Evolutionary conservation across 2,888 invertebrate species (phyloP).

Genomic region (Ichneumoninae sp.): DNA sequence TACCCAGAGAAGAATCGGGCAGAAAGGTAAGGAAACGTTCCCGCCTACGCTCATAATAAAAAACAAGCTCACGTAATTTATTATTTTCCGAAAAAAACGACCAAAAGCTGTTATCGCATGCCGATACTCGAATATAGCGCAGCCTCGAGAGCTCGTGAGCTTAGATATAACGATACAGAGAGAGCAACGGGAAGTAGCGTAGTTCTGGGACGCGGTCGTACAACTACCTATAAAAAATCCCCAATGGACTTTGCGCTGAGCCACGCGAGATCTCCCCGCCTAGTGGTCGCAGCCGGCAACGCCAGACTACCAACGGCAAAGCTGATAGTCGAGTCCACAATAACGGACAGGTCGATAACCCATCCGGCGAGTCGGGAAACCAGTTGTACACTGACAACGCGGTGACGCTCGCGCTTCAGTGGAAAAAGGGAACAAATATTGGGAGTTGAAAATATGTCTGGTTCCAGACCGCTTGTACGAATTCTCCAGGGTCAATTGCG

Average conservation of each 20-base stretch:
- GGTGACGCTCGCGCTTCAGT: not conserved
- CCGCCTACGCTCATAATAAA: too few species aligned
- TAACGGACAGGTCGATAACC: not conserved
- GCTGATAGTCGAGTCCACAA: not conserved
- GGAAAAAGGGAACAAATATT: not conserved
- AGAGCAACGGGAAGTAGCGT: too few species aligned
- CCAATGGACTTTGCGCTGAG: not conserved
- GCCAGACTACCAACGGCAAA: not conserved
- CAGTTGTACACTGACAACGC: not conserved
- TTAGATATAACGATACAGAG: too few species aligned
- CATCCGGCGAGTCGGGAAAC: not conserved
- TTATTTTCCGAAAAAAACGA: too few species aligned
- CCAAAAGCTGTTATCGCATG: too few species aligned
- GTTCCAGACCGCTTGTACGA: slow-evolving; percentile 54
- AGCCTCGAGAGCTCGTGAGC: too few species aligned
- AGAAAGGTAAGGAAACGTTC: too few species aligned
- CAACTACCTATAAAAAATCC: too few species aligned
- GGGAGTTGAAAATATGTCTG: slow-evolving; percentile 9
- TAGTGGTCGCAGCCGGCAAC: not conserved
- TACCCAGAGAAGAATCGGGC: too few species aligned
- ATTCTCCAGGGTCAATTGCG: slow-evolving; percentile 64
- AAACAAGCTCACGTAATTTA: too few species aligned
- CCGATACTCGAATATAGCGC: too few species aligned
- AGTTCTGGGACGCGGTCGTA: too few species aligned
- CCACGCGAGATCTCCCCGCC: not conserved